Percentiles rank a stretch among this genome's conserved stretches.
These are phyloP conservation scores for Amblyjoppa fuscipennis DNA, from an alignment of 2,888 invertebrate genomes.

Conservation along the genomic window DNA sequence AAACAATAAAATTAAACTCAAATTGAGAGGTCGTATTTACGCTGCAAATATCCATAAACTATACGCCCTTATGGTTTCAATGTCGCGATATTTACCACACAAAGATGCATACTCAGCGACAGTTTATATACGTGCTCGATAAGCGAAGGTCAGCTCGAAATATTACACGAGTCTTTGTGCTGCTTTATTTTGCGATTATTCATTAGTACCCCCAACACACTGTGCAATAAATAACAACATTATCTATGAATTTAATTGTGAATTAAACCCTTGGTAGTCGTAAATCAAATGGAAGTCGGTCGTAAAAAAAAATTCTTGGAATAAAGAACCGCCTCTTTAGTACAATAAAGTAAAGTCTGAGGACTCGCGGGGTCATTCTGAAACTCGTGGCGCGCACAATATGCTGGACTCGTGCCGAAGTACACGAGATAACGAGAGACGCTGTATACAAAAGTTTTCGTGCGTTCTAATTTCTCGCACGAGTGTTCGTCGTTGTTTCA, in stretches of 20 bases:
- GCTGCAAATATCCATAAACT: not conserved
- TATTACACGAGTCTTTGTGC: not conserved
- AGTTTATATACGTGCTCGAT: not conserved
- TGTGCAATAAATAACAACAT: not conserved
- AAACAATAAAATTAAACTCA: not conserved
- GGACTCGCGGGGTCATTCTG: slow-evolving; percentile 5
- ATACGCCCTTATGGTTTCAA: not conserved
- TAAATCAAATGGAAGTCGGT: not conserved
- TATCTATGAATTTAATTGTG: not conserved
- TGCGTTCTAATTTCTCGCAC: slow-evolving; percentile 39
- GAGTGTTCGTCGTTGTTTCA: not conserved
- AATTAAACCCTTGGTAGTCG: not conserved
- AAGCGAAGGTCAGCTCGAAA: slow-evolving; percentile 7
- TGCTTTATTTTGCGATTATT: not conserved
- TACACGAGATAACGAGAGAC: slow-evolving; percentile 59
- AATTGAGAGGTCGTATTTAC: not conserved
- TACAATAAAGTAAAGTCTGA: not conserved
- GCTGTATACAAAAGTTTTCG: slow-evolving; percentile 8
- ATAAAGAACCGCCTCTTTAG: not conserved
- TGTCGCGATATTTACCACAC: not conserved
- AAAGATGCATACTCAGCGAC: not conserved
- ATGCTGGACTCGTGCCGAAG: slow-evolving; percentile 59
- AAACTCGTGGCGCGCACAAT: slow-evolving; percentile 24
- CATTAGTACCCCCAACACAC: no score
- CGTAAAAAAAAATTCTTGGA: not conserved